phyloP scores from a whole-genome alignment of 2,113 vertebrate species.

The Engraulis encrasicolus region DNA sequence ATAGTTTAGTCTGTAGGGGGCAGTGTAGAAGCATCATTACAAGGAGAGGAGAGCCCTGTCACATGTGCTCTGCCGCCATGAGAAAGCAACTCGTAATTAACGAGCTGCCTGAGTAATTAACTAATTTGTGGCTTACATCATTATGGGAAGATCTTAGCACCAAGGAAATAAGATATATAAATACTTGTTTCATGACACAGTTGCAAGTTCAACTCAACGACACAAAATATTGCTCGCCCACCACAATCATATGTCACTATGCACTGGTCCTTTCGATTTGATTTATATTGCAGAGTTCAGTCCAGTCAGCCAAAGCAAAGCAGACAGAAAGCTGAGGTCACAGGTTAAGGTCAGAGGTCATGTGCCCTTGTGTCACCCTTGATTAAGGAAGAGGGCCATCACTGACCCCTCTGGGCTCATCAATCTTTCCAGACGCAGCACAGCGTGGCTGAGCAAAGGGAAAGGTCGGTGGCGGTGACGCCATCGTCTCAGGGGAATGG shows the following conservation, averaged over 20 bases:
- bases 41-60: too few relatives aligned
- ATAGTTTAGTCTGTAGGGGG: conserved; percentile 30
- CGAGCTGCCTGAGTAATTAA: not conserved
- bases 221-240: not conserved
- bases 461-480: conserved; percentile 22
- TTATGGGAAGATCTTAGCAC: not conserved
- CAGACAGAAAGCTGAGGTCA: conserved; percentile 29
- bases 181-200: not conserved
- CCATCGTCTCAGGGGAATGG: conserved; percentile 37
- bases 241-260: not conserved
- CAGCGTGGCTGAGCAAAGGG: conserved; percentile 7
- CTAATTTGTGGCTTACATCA: not conserved
- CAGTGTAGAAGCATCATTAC: conserved; percentile 32
- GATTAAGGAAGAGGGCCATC: conserved; percentile 8
- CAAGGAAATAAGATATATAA: not conserved
- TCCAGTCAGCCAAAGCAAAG: not conserved
- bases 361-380: conserved; percentile 23
- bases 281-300: not conserved
- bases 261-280: not conserved
- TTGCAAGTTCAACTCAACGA: not conserved
- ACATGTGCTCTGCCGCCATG: not conserved
- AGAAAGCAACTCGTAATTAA: not conserved
- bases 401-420: not conserved
- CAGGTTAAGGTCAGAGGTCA: conserved; percentile 31
- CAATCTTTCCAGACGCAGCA: conserved; percentile 2